Percentiles rank a stretch among this genome's conserved stretches.
Evolutionary conservation across 2,113 vertebrate genomes (phyloP).

Genomic region (Neolamprologus hecqui): DNA sequence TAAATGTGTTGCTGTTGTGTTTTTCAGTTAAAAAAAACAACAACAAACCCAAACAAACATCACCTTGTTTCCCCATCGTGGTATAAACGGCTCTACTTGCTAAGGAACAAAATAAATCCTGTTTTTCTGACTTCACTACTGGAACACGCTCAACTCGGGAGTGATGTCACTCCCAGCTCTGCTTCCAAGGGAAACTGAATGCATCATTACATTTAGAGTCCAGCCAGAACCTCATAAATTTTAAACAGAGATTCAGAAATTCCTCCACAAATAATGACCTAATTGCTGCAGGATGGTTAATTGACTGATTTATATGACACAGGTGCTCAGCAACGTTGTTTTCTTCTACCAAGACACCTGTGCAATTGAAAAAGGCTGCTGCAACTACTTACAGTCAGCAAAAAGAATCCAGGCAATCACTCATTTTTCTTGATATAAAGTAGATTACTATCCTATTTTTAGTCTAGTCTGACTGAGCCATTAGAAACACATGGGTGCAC

Average conservation of each 20-base stretch:
- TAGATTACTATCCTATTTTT: neutral
- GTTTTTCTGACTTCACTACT: neutral
- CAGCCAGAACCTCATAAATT: neutral
- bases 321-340: fast-evolving
- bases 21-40: neutral
- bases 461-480: neutral
- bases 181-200: neutral
- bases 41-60: neutral
- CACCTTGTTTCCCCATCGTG: neutral
- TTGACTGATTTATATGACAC: neutral
- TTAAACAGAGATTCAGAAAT: neutral
- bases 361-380: neutral
- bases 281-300: neutral
- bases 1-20: neutral
- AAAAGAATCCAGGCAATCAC: fast-evolving
- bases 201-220: neutral
- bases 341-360: neutral
- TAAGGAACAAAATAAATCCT: neutral
- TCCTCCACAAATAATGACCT: neutral
- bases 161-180: neutral
- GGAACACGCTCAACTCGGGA: neutral
- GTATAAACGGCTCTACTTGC: neutral
- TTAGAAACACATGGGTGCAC: neutral
- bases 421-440: neutral
- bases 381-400: neutral